Evolutionary conservation across 2,888 invertebrate species (phyloP).

Genomic region (Amblyjoppa fuscipennis): DNA sequence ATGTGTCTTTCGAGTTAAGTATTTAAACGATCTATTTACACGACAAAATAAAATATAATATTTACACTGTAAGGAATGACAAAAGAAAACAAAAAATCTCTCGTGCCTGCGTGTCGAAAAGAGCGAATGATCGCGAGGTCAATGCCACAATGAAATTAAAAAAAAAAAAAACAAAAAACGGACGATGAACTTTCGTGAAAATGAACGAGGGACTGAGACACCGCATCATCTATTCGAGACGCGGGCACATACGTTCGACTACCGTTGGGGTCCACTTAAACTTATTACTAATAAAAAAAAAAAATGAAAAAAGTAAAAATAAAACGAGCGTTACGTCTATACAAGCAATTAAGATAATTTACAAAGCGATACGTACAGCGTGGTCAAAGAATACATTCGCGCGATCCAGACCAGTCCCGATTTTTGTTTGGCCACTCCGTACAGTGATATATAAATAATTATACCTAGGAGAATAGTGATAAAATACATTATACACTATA

Average conservation of each 20-base stretch:
- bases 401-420: constrained; percentile 64
- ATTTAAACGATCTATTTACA: constrained; percentile 79
- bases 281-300: constrained; percentile 70
- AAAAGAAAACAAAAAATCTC: constrained; percentile 66
- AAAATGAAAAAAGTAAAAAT: background rate
- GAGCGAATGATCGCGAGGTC: constrained; percentile 10
- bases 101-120: constrained; percentile 72
- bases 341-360: constrained; percentile 73
- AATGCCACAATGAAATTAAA: background rate
- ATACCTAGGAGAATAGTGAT: constrained; percentile 44
- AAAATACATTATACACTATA: constrained; percentile 60
- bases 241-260: constrained; percentile 78
- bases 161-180: background rate
- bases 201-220: background rate
- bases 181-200: background rate
- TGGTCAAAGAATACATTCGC: constrained; percentile 69
- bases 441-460: constrained; percentile 74
- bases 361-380: constrained; percentile 74
- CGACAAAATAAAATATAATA: constrained; percentile 73
- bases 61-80: constrained; percentile 62
- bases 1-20: constrained; percentile 77
- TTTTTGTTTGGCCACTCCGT: constrained; percentile 73
- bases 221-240: constrained; percentile 67
- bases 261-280: constrained; percentile 83
- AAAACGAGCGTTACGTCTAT: constrained; percentile 70